Conservation (phyloP, 2,888 invertebrate genomes). For the Eucera pruinosa region DNA sequence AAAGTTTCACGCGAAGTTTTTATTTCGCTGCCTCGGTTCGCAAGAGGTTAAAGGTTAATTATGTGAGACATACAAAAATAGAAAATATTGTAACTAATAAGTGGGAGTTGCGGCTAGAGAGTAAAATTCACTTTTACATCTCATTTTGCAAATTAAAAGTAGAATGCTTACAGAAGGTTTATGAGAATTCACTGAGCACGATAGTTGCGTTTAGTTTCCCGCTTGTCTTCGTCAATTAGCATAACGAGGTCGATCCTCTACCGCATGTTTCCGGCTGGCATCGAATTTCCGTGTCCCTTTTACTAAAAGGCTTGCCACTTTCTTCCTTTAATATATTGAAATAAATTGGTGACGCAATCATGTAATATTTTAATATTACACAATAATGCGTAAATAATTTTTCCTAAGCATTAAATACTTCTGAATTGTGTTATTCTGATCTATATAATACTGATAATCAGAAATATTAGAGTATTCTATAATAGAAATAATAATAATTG, state of each 20-base stretch:
- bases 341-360: background rate
- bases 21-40: too few species aligned
- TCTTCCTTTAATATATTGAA: conserved; percentile 9
- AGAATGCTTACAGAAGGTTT: background rate
- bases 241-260: conserved; percentile 57
- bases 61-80: too few species aligned
- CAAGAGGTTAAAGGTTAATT: too few species aligned
- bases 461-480: too few species aligned
- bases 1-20: too few species aligned
- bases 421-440: too few species aligned
- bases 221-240: conserved; percentile 57
- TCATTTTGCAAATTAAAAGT: background rate
- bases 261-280: conserved; percentile 42
- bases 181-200: conserved; percentile 3
- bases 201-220: background rate
- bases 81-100: too few species aligned
- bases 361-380: background rate
- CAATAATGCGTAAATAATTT: too few species aligned
- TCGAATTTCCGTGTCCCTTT: conserved; percentile 25
- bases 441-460: too few species aligned
- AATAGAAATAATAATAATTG: background rate
- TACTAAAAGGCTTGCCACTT: conserved; percentile 28
- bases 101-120: background rate
- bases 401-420: too few species aligned
- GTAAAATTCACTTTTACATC: background rate